Base-by-base conservation (phyloP, 2,888 invertebrate species). In the Habrosyne pyritoides region DNA sequence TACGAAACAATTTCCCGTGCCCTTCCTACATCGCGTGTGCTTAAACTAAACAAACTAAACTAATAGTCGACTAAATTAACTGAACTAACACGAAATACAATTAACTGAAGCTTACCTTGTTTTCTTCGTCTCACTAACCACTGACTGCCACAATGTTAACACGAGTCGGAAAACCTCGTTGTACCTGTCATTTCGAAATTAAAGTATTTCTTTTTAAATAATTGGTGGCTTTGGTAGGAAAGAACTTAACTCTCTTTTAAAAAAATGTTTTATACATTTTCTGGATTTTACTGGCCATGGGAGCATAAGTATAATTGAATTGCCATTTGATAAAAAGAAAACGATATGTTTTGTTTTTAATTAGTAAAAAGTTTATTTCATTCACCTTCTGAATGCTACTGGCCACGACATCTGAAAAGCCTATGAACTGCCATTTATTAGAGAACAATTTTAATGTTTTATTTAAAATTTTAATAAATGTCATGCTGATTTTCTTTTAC, bases 21-120 rank as follows among this genome's bases (percentile, higher is more conserved):
- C 51, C 53, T 42, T 26, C 46, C 46, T 55, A 59, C 56, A 59
- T 79, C 68, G 78, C 79, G 79, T 79, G 79, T 61, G 18, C 49
- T 50, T 51, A 68, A 61, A 55, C 63, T 68, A 60, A 69, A 61
- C 63, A 53, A 56, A 61, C 66, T 71, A 77, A 72, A 77, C 72
- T 76, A 73, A 75, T 70, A 76, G 73, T 62, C 68, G 59, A 69
- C 73, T 72, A n/a, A n/a, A n/a, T n/a, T n/a, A 75, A 73, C 69
- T 57, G 54, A 63, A 61, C 66, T 63, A 59, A 72, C 75, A 78
- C 70, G 73, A 54, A 69, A 73, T 68, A 68, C 71, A 72, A 71
- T 75, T 74, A 75, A 66, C 66, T 67, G 56, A 56, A 71, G 60
- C 57, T 60, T 66, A 57, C 58, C 65, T 68, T 36, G 36, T 36